Percentiles rank a stretch among this genome's conserved stretches.
Conservation (phyloP, 2,113 vertebrate species). For the Paradoxurus hermaphroditus region DNA sequence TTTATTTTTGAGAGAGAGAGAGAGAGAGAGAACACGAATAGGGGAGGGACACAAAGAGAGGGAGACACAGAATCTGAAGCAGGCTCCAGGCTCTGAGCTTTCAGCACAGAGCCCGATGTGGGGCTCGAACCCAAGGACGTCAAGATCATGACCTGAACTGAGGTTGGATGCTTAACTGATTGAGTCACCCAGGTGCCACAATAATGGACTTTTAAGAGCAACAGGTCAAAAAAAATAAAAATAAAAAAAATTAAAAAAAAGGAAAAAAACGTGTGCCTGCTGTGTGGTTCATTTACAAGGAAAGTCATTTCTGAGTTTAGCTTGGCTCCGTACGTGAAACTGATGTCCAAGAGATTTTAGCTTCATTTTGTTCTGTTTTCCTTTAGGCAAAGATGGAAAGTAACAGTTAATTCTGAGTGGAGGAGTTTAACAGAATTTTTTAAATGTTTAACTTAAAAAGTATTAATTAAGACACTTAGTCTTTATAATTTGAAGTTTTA, state of each 20-base stretch:
- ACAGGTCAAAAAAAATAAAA: no score
- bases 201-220: not conserved
- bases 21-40: no score
- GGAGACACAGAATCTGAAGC: no score
- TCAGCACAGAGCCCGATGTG: no score
- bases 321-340: not conserved
- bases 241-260: no score
- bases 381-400: not conserved
- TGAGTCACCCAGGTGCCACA: no score
- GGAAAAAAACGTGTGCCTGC: not conserved
- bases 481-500: not conserved
- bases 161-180: no score
- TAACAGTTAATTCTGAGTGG: not conserved
- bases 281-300: not conserved
- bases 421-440: not conserved
- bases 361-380: slow-evolving; percentile 19
- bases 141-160: no score
- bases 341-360: not conserved
- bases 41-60: no score
- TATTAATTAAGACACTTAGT: not conserved
- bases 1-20: no score
- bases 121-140: no score
- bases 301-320: slow-evolving; percentile 28
- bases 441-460: not conserved
- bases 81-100: no score